Percentiles rank a stretch among this genome's conserved stretches.
Conservation (phyloP, 1,140 invertebrate genomes). For the Trichomalopsis sarcophagae region DNA sequence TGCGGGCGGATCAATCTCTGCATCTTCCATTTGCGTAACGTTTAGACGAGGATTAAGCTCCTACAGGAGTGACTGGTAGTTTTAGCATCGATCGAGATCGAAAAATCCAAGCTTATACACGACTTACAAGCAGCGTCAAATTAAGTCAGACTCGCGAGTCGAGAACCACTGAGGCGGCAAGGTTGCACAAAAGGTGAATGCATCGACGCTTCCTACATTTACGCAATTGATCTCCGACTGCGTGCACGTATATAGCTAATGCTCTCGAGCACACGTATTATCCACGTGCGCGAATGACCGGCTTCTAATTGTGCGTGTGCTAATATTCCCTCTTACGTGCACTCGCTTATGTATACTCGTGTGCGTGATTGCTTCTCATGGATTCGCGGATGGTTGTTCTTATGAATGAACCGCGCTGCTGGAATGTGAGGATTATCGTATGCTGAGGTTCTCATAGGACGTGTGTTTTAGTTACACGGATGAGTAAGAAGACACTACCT, state of each 20-base stretch:
- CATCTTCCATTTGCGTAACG: no score
- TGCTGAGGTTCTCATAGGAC: no score
- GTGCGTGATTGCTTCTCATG: constrained; percentile 58
- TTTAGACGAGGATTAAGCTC: no score
- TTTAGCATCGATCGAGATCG: no score
- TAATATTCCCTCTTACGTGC: constrained; percentile 29
- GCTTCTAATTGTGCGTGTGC: not conserved
- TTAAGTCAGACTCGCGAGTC: constrained; percentile 28
- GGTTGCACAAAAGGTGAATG: constrained; percentile 73
- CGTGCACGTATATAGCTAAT: constrained; percentile 45
- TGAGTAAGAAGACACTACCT: no score
- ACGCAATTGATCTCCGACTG: constrained; percentile 66
- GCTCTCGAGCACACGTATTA: constrained; percentile 7
- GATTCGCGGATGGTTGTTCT: constrained; percentile 18
- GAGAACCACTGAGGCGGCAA: constrained; percentile 67
- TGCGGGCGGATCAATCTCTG: no score
- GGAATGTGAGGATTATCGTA: not conserved
- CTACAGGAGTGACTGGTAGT: no score
- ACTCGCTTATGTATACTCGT: not conserved
- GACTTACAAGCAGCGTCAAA: not conserved
- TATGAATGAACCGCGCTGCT: not conserved
- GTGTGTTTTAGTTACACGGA: no score
- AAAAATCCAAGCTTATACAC: no score
- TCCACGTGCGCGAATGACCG: not conserved
- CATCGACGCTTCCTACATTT: constrained; percentile 73